phyloP scores from a whole-genome alignment of 2,113 vertebrate species.

The Alethe diademata region DNA sequence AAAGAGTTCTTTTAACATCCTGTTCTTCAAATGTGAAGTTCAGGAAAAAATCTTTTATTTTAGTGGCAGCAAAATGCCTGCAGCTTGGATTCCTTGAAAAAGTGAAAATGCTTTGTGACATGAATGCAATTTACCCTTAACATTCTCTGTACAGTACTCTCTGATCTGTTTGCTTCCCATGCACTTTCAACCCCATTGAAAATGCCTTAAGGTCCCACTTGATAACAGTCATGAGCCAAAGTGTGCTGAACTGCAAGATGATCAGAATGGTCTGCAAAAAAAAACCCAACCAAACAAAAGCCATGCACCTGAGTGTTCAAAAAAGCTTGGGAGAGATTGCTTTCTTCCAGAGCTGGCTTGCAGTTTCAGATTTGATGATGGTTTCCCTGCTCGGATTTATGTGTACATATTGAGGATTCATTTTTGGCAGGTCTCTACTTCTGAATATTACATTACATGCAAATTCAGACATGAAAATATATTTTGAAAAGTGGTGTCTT shows the following conservation, averaged over 20 bases:
- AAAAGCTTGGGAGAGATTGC: background rate
- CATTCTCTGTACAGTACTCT: background rate
- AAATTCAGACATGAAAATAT: background rate
- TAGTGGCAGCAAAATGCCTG: constrained; percentile 33
- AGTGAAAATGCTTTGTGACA: constrained; percentile 17
- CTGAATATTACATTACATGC: background rate
- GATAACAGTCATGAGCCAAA: background rate
- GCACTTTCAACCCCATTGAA: background rate
- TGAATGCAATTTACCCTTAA: constrained; percentile 28
- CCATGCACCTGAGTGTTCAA: background rate
- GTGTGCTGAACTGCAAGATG: background rate
- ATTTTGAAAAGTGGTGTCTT: background rate
- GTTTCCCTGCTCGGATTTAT: background rate
- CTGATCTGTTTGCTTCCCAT: background rate
- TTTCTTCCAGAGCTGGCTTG: background rate
- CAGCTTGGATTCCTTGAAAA: constrained; percentile 12
- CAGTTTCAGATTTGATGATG: background rate
- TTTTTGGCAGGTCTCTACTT: background rate
- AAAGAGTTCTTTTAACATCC: background rate
- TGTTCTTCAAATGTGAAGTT: constrained; percentile 19
- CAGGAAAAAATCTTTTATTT: background rate
- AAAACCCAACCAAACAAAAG: background rate
- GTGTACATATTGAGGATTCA: background rate
- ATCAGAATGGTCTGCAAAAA: background rate
- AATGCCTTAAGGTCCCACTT: background rate